Percentiles rank a stretch among this genome's conserved stretches.
Evolutionary conservation across 2,888 invertebrate species (phyloP).

Genomic region (Elgonia sp.): DNA sequence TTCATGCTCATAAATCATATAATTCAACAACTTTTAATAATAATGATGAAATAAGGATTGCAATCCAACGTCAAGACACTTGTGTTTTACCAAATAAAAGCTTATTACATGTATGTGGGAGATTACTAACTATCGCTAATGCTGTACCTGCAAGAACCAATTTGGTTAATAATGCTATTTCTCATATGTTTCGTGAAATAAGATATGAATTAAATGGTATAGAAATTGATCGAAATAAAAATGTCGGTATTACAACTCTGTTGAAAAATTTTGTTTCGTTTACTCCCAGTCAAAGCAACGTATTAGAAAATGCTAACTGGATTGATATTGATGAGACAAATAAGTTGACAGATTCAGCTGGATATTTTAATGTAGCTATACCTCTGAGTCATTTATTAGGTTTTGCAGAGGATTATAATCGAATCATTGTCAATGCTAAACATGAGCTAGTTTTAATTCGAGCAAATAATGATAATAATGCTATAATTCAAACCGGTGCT

Average conservation of each 20-base stretch:
- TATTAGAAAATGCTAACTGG: slow-evolving; percentile 79
- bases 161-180: slow-evolving; percentile 77
- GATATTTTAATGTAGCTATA: slow-evolving; percentile 81
- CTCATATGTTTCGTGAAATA: slow-evolving; percentile 83
- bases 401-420: slow-evolving; percentile 40
- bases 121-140: slow-evolving; percentile 48
- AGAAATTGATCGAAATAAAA: slow-evolving; percentile 80
- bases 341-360: slow-evolving; percentile 66
- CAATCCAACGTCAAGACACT: slow-evolving; percentile 44
- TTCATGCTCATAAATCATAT: slow-evolving; percentile 56
- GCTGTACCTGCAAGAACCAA: slow-evolving; percentile 30
- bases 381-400: slow-evolving; percentile 77
- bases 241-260: slow-evolving; percentile 32
- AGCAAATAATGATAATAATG: slow-evolving; percentile 31
- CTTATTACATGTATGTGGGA: slow-evolving; percentile 16
- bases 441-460: slow-evolving; percentile 25
- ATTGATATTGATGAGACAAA: slow-evolving; percentile 53
- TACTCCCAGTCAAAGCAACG: slow-evolving; percentile 55
- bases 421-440: slow-evolving; percentile 20
- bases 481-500: slow-evolving; percentile 7
- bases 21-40: slow-evolving; percentile 58
- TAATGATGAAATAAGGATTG: slow-evolving; percentile 66
- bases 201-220: slow-evolving; percentile 84
- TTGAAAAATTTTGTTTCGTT: slow-evolving; percentile 77
- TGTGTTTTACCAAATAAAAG: background rate